A percentile compares a stretch with the other conserved stretches of the same genome.
phyloP scores from a whole-genome alignment of 2,888 invertebrate species.

The Acleris holmiana region DNA sequence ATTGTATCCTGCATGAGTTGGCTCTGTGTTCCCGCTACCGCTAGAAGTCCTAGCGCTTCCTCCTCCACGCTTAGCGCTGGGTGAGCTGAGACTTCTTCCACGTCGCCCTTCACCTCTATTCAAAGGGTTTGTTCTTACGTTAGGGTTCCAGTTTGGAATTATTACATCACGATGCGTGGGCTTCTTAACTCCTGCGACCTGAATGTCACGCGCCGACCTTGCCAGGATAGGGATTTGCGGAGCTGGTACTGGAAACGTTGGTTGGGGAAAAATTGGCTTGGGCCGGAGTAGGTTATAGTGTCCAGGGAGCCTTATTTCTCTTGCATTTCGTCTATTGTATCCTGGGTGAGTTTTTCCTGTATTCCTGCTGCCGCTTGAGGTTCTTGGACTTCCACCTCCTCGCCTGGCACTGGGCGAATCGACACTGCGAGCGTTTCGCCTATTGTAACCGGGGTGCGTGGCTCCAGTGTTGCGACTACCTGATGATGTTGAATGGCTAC shows the following conservation, averaged over 20 bases:
- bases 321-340: conserved; percentile 31
- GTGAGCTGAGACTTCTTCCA: conserved; percentile 38
- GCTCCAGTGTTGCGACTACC: conserved; percentile 51
- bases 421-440: conserved; percentile 49
- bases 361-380: conserved; percentile 16
- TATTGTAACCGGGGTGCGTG: conserved; percentile 58
- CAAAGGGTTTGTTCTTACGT: conserved; percentile 53
- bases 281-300: conserved; percentile 31
- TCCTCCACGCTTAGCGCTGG: conserved; percentile 29
- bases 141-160: conserved; percentile 58
- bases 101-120: conserved; percentile 46
- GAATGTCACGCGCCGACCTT: conserved; percentile 42
- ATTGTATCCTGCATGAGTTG: conserved; percentile 27
- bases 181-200: conserved; percentile 45
- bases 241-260: conserved; percentile 29
- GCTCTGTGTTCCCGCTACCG: conserved; percentile 18
- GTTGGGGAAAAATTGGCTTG: conserved; percentile 37
- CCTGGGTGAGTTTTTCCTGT: conserved; percentile 24
- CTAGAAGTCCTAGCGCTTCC: not conserved
- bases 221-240: conserved; percentile 41
- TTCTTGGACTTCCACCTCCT: conserved; percentile 14
- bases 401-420: conserved; percentile 35
- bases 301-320: conserved; percentile 37
- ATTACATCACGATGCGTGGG: conserved; percentile 51
- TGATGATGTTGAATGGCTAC: conserved; percentile 47